Evolutionary conservation across 2,113 vertebrate species (phyloP).

Genomic region (Upupa epops): DNA sequence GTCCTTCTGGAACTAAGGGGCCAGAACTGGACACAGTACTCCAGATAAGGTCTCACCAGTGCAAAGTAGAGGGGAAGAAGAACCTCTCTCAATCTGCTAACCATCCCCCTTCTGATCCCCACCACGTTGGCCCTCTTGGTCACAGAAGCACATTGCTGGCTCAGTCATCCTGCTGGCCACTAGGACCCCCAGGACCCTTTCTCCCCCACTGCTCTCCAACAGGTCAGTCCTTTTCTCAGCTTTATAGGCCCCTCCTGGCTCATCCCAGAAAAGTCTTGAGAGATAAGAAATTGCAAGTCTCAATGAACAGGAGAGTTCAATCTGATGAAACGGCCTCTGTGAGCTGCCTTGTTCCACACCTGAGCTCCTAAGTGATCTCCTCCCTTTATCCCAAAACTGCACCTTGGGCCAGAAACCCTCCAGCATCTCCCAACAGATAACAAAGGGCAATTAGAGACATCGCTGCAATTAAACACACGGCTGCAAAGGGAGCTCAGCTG

Average conservation of each 20-base stretch:
- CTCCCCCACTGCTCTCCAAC: too few relatives aligned
- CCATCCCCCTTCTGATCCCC: too few relatives aligned
- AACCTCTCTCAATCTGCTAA: too few relatives aligned
- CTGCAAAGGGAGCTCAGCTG: background rate
- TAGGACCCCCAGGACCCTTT: too few relatives aligned
- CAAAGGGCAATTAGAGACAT: background rate
- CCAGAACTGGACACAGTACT: too few relatives aligned
- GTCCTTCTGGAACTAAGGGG: too few relatives aligned
- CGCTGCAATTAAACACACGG: background rate
- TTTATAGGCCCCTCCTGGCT: background rate
- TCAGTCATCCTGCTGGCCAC: too few relatives aligned
- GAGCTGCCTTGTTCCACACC: background rate
- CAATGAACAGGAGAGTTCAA: background rate
- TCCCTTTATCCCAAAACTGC: background rate
- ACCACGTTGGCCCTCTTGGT: too few relatives aligned
- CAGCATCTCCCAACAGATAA: background rate
- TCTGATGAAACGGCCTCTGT: background rate
- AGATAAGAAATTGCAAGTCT: conserved; percentile 23
- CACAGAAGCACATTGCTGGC: too few relatives aligned
- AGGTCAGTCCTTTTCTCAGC: background rate
- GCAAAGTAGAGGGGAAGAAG: too few relatives aligned
- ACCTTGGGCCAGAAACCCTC: background rate
- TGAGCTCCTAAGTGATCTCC: background rate
- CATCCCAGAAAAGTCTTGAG: background rate
- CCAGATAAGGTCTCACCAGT: too few relatives aligned